These are phyloP conservation scores for Gryllus longicercus DNA, from an alignment of 2,888 invertebrate species.

Conservation along the genomic window DNA sequence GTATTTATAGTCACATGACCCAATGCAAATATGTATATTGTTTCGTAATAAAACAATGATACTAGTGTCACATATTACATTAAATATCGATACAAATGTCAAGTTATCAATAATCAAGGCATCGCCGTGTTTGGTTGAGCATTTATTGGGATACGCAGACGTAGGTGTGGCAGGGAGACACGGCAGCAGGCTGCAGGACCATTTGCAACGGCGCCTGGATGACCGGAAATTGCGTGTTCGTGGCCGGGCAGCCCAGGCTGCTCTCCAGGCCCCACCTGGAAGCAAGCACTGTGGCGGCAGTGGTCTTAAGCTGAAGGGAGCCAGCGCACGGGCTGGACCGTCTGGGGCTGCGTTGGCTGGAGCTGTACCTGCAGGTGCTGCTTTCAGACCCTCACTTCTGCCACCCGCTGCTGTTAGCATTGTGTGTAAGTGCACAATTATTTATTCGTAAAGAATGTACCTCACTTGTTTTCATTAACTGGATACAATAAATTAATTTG, in stretches of 20 bases:
- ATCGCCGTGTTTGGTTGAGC: neutral
- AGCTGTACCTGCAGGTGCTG: neutral
- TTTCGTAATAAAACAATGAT: no score
- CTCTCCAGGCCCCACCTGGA: conserved; percentile 23
- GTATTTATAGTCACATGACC: no score
- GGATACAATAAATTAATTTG: no score
- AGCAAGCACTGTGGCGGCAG: conserved; percentile 11
- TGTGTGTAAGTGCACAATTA: neutral
- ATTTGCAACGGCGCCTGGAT: conserved; percentile 56
- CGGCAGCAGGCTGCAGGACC: conserved; percentile 57
- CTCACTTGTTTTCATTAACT: no score
- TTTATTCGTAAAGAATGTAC: no score
- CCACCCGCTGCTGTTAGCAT: neutral
- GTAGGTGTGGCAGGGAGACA: conserved; percentile 47
- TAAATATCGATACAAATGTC: no score
- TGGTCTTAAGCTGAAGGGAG: conserved; percentile 32
- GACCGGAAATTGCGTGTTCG: conserved; percentile 45
- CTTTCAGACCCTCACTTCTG: neutral
- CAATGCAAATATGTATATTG: no score
- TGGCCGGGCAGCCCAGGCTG: conserved; percentile 19
- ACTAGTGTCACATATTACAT: no score
- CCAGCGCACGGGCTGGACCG: neutral
- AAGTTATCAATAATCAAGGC: no score
- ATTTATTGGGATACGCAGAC: neutral
- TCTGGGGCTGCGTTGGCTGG: neutral